Base-by-base conservation (phyloP, 2,797 vertebrate species). In the Liparis tanakae region DNA sequence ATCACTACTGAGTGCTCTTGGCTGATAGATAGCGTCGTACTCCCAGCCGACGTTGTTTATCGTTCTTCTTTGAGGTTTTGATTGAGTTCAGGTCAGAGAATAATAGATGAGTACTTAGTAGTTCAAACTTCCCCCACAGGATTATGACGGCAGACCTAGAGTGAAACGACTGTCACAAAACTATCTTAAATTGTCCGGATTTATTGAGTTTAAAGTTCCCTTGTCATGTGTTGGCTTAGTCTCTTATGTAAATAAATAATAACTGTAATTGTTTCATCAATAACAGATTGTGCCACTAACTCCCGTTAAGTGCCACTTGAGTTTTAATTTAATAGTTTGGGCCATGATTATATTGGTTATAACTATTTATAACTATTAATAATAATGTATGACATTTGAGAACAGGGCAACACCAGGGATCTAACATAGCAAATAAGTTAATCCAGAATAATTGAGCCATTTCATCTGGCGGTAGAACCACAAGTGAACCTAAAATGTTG, bases 1-100 rank as follows among this genome's bases (percentile, higher is more conserved):
- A 61, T 39, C 64, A 57, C 61, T 61, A 22, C 61, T 69, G 61
- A 78, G 70, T 18, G 51, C 44, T 60, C 59, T 67, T 34, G 51
- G 68, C 59, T 65, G 22, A 13, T 15, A 37, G 37, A 44, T 62
- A 30, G 44, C 34, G 36, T 51, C 20, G 15, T 15, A 50, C 17
- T 59, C 37, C 39, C 37, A 39, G 53, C 41, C 20, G 36, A 44
- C 14, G 17, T 6, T 46, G 51, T 44, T 41, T 20, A 56, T 56
- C 12, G 51, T 34, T 56, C 25, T 58, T 51, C 44, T 58, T 67
- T 41, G 36, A 39, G n/a, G 46, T 44, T 78, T 58, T 73, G 14
- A 68, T 62, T 39, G 20, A 65, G 34, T 48, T 69, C 48, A 44
- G 13, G 17, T 67, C 18, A 54, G 33, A 56, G 4, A 71, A 39